phyloP scores from a whole-genome alignment of 2,797 vertebrate genomes.

The Euphonia xanthogaster region DNA sequence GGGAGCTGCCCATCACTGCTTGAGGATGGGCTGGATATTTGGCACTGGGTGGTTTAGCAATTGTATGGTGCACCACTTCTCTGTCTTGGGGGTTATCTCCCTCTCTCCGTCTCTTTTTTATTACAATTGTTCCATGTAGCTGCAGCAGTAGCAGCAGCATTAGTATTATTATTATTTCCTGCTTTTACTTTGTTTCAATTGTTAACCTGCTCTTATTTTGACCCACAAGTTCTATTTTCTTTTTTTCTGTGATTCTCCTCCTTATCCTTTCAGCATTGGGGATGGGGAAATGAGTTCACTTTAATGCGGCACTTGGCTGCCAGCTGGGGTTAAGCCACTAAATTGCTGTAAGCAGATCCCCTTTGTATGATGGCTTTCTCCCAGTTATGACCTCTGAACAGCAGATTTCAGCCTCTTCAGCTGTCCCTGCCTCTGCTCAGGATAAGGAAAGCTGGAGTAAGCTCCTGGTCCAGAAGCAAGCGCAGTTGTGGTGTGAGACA shows the following conservation, averaged over 20 bases:
- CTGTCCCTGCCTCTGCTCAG: not conserved
- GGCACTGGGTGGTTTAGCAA: not conserved
- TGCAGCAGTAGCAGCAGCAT: not conserved
- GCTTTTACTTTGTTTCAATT: not conserved
- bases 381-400: not conserved
- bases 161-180: not conserved
- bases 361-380: not conserved
- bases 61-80: not conserved
- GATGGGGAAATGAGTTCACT: not conserved
- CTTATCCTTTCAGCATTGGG: rapidly evolving
- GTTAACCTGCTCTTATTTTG: not conserved
- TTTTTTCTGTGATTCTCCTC: rapidly evolving
- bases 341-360: not conserved
- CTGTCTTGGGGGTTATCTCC: not conserved
- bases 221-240: not conserved
- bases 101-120: not conserved
- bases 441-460: not conserved
- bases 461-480: not conserved
- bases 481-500: not conserved
- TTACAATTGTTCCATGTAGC: not conserved
- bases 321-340: not conserved
- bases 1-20: not conserved
- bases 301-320: not conserved
- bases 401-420: not conserved
- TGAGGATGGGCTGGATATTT: not conserved